Percentiles rank a stretch among this genome's conserved stretches.
Conservation (phyloP, 2,113 vertebrate genomes). For the Daubentonia madagascariensis region DNA sequence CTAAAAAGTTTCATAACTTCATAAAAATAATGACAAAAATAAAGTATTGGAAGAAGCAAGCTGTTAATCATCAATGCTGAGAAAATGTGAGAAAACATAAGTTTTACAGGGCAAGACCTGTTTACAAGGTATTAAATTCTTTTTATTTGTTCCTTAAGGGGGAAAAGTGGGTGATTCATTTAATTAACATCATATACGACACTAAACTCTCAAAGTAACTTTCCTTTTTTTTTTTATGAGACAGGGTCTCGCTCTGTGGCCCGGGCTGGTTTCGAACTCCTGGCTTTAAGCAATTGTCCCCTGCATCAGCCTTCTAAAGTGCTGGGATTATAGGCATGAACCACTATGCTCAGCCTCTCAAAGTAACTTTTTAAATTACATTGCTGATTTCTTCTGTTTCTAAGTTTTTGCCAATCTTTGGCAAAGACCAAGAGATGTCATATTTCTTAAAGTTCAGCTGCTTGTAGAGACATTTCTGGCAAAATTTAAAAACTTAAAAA, state of each 20-base stretch:
- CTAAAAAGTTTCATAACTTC: neutral
- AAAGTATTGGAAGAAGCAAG: neutral
- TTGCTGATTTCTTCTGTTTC: neutral
- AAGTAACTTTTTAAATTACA: constrained; percentile 13
- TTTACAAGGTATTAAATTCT: neutral
- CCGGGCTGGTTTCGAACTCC: no score
- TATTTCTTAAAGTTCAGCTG: constrained; percentile 15
- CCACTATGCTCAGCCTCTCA: neutral
- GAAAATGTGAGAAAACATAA: neutral
- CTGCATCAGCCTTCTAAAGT: no score
- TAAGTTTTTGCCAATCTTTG: neutral
- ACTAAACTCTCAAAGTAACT: neutral
- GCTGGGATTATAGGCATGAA: no score
- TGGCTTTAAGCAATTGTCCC: no score
- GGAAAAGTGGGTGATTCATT: neutral
- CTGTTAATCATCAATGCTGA: neutral
- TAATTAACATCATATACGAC: neutral
- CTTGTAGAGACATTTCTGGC: neutral
- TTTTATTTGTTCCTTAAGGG: neutral
- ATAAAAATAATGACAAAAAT: constrained; percentile 11
- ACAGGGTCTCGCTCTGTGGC: neutral
- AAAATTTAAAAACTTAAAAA: constrained; percentile 30
- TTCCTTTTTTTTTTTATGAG: neutral
- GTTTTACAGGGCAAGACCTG: neutral
- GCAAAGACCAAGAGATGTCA: neutral